These are phyloP conservation scores for Globodera rostochiensis DNA, from an alignment of 1,140 invertebrate species.

Conservation along the genomic window DNA sequence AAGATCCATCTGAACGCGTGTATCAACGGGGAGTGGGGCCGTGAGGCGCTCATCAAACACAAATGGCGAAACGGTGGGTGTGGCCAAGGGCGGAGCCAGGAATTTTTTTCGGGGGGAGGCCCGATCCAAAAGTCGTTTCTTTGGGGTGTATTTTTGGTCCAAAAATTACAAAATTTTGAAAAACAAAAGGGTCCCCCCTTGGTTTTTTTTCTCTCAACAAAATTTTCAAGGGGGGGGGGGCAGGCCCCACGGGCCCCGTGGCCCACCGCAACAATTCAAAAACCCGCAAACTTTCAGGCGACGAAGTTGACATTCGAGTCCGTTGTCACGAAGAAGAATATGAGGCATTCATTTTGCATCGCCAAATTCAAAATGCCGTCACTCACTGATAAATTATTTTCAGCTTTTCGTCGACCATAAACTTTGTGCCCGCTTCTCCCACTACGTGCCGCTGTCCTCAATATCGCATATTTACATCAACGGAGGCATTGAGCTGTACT, in stretches of 20 bases:
- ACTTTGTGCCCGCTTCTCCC: conserved; percentile 61
- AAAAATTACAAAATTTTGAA: too few relatives aligned
- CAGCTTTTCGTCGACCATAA: conserved; percentile 65
- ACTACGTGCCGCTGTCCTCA: conserved; percentile 59
- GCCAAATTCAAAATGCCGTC: conserved; percentile 16
- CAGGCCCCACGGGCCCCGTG: too few relatives aligned
- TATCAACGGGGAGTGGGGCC: conserved; percentile 64
- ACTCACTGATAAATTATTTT: conserved; percentile 17
- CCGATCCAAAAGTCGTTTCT: too few relatives aligned
- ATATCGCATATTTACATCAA: conserved; percentile 63
- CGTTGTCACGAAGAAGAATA: conserved; percentile 61
- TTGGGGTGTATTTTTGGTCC: too few relatives aligned
- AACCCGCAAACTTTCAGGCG: conserved; percentile 31
- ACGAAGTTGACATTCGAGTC: conserved; percentile 63
- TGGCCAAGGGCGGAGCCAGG: neutral
- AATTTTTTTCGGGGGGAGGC: too few relatives aligned
- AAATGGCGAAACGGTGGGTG: conserved; percentile 46
- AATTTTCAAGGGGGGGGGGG: too few relatives aligned
- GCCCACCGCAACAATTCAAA: neutral
- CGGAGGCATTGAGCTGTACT: conserved; percentile 60
- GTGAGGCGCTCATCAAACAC: conserved; percentile 60
- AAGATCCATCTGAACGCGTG: conserved; percentile 63
- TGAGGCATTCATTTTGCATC: conserved; percentile 41
- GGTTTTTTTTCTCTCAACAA: too few relatives aligned
- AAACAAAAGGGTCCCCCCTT: too few relatives aligned